phyloP scores from a whole-genome alignment of 2,113 vertebrate species.

The Phalacrocorax aristotelis region DNA sequence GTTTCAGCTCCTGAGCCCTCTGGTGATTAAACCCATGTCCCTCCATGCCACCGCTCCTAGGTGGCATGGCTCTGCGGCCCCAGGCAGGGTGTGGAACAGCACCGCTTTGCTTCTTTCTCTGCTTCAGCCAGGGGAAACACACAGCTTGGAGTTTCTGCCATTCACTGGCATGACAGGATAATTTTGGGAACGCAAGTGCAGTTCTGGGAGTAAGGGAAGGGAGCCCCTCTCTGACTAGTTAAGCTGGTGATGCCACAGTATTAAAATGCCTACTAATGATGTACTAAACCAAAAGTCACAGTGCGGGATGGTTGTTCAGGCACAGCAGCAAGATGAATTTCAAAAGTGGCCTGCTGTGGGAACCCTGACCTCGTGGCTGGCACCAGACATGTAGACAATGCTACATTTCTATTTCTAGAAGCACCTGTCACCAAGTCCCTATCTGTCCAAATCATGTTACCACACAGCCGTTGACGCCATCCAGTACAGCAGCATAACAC shows the following conservation, averaged over 20 bases:
- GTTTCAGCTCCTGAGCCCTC: background rate
- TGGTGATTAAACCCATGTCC: background rate
- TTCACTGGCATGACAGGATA: background rate
- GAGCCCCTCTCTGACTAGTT: background rate
- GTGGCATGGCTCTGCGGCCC: background rate
- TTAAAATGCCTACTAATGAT: background rate
- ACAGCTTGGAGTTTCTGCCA: background rate
- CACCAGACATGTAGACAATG: background rate
- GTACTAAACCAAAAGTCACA: background rate
- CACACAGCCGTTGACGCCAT: background rate
- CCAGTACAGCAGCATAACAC: accelerated
- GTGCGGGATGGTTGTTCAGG: accelerated
- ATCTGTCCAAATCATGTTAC: background rate
- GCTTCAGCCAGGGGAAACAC: background rate
- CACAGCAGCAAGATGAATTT: background rate
- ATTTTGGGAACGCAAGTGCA: background rate
- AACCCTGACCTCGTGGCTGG: background rate
- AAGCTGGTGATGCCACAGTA: background rate
- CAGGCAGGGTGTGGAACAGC: background rate
- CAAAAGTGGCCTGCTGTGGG: background rate
- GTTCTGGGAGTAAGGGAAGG: background rate
- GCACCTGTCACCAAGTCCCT: accelerated
- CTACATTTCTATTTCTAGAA: background rate
- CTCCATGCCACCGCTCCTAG: background rate
- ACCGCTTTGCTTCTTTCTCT: background rate